phyloP scores from a whole-genome alignment of 1,140 invertebrate genomes.

The Caenorhabditis inopinata region DNA sequence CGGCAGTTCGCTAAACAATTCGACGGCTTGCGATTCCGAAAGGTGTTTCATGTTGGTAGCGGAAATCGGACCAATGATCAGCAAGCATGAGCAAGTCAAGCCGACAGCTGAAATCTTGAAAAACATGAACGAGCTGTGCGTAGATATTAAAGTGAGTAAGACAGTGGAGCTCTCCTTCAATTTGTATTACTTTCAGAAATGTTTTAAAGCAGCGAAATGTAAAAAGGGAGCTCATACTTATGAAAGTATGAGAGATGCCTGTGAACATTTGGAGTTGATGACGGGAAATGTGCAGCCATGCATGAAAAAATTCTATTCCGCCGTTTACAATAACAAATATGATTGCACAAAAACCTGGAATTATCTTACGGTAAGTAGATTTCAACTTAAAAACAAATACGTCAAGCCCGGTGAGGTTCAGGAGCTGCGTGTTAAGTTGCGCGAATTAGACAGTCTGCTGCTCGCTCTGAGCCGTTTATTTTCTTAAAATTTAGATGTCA shows the following conservation, averaged over 20 bases:
- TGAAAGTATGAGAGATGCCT: conserved; percentile 33
- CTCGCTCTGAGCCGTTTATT: too few species aligned
- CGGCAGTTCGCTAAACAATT: too few species aligned
- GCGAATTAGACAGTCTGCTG: too few species aligned
- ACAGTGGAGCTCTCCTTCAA: background rate
- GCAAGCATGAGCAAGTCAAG: background rate
- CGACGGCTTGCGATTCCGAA: conserved; percentile 5
- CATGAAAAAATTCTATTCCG: background rate
- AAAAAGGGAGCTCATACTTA: background rate
- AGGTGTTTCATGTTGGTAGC: background rate
- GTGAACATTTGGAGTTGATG: conserved; percentile 21
- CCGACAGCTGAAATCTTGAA: background rate
- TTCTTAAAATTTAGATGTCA: too few species aligned
- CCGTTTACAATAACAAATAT: background rate
- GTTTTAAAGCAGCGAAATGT: background rate
- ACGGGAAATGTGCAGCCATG: conserved; percentile 23
- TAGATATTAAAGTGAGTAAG: background rate
- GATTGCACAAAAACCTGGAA: background rate
- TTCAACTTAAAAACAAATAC: too few species aligned
- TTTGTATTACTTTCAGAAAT: background rate
- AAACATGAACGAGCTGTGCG: background rate
- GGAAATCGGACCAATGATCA: background rate
- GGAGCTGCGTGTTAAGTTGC: too few species aligned
- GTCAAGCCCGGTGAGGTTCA: too few species aligned
- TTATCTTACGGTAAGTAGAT: background rate